Conservation (phyloP, 2,797 vertebrate genomes). For the Petrocephalus schoutedeni region DNA sequence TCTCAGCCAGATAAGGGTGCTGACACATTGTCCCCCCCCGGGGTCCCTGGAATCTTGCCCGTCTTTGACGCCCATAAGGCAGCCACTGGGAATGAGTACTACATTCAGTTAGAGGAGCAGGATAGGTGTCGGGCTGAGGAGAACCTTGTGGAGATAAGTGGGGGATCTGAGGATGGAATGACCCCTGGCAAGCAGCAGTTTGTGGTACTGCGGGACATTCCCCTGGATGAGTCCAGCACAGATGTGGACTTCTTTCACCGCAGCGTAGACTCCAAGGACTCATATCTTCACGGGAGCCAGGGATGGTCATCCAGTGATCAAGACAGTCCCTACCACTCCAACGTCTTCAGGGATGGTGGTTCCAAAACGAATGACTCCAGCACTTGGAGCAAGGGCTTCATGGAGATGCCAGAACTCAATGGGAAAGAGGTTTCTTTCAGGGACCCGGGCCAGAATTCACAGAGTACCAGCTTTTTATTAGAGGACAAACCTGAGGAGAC, state of each 20-base stretch:
- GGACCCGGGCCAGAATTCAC: conserved; percentile 44
- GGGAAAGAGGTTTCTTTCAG: conserved; percentile 45
- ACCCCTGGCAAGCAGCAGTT: conserved; percentile 54
- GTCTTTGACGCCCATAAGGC: conserved; percentile 87
- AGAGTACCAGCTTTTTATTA: neutral
- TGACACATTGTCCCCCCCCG: conserved; percentile 49
- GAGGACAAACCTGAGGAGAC: neutral
- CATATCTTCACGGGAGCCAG: conserved; percentile 68
- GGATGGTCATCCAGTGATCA: conserved; percentile 66
- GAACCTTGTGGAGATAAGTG: conserved; percentile 6
- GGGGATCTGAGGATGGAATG: neutral
- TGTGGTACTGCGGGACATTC: conserved; percentile 70
- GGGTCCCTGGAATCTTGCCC: conserved; percentile 78
- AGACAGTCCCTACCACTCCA: conserved; percentile 77
- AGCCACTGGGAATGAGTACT: conserved; percentile 84
- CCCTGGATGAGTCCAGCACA: conserved; percentile 78
- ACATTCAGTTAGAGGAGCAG: conserved; percentile 90
- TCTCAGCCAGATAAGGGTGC: conserved; percentile 47
- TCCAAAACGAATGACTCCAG: conserved; percentile 65
- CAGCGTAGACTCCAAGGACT: conserved; percentile 73
- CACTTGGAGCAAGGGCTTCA: conserved; percentile 59
- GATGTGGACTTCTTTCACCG: conserved; percentile 83
- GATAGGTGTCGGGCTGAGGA: conserved; percentile 38
- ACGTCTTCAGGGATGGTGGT: conserved; percentile 69
- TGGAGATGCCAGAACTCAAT: conserved; percentile 70